Conservation (phyloP, 2,888 invertebrate species). For the Eumerus sabulonum region DNA sequence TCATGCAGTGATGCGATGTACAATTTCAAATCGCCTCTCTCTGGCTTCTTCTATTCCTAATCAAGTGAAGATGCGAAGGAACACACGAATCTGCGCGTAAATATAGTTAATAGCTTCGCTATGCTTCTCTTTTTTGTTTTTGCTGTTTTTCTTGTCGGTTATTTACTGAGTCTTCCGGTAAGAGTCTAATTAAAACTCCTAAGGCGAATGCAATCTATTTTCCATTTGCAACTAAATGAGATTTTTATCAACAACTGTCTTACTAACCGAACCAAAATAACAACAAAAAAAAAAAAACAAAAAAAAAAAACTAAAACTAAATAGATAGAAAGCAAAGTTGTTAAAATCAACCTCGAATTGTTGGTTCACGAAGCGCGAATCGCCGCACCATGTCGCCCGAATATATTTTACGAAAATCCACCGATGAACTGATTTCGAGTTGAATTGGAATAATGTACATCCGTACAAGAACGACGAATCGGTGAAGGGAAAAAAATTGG, state of each 20-base stretch:
- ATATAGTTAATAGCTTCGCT: slow-evolving; percentile 24
- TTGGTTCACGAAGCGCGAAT: slow-evolving; percentile 42
- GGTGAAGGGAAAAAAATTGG: slow-evolving; percentile 45
- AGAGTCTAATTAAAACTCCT: no score
- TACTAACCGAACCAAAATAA: no score
- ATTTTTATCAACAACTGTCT: no score
- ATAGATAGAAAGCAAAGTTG: slow-evolving; percentile 5
- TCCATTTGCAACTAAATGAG: no score
- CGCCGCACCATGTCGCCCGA: slow-evolving; percentile 62
- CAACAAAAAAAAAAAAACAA: no score
- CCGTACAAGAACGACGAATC: slow-evolving; percentile 13
- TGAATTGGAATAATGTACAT: slow-evolving; percentile 57
- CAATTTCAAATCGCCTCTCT: slow-evolving; percentile 13
- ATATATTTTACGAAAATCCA: slow-evolving; percentile 63
- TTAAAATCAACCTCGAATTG: slow-evolving; percentile 54
- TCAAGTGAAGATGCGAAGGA: slow-evolving; percentile 8
- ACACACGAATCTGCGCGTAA: slow-evolving; percentile 45
- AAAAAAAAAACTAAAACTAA: not conserved
- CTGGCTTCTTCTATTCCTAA: no score
- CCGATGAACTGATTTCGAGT: slow-evolving; percentile 63
- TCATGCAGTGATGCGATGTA: slow-evolving; percentile 22
- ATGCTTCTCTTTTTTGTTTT: not conserved
- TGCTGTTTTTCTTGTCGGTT: not conserved
- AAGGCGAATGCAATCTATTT: no score
- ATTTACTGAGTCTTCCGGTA: not conserved